Conservation (phyloP, 2,888 invertebrate species). For the Pherbina coryleti region DNA sequence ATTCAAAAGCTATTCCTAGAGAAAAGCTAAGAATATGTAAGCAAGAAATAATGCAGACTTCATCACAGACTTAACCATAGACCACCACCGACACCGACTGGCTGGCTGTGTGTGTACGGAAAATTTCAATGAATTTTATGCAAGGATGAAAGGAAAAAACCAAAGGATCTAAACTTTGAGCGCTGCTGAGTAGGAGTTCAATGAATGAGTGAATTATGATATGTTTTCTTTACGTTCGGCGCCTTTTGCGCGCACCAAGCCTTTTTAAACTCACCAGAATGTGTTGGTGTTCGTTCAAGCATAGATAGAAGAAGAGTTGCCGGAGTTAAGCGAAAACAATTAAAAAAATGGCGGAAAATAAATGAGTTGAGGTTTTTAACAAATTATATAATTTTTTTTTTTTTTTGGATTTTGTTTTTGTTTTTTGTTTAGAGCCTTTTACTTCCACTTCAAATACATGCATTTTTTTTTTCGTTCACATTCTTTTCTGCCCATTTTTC, state of each 20-base stretch:
- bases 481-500: not conserved
- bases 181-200: not conserved
- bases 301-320: too few relatives aligned
- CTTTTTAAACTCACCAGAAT: too few relatives aligned
- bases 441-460: not conserved
- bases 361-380: not conserved
- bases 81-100: not conserved
- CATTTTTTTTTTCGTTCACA: not conserved
- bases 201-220: conserved; percentile 8
- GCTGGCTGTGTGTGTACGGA: not conserved
- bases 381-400: not conserved
- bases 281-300: too few relatives aligned
- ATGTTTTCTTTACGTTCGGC: too few relatives aligned
- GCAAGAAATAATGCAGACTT: not conserved
- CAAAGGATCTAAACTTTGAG: too few relatives aligned
- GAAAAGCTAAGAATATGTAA: not conserved
- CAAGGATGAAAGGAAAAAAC: too few relatives aligned
- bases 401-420: not conserved
- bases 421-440: not conserved
- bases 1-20: not conserved
- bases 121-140: not conserved
- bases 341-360: not conserved
- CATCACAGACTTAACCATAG: not conserved
- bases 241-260: too few relatives aligned
- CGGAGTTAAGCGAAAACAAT: not conserved